phyloP scores from a whole-genome alignment of 2,113 vertebrate genomes.

The Hippocampus zosterae region DNA sequence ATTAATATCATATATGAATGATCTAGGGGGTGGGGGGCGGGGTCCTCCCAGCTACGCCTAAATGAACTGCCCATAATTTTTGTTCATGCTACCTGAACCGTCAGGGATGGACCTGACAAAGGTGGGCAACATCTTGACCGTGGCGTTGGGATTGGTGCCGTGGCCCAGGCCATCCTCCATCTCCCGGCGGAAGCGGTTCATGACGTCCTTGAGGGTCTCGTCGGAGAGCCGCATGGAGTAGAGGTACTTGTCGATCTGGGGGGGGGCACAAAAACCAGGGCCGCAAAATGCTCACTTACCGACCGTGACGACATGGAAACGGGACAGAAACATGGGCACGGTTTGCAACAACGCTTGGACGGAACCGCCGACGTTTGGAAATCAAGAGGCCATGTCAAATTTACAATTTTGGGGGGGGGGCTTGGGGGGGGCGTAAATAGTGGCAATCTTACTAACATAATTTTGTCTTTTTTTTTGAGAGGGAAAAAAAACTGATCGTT shows the following conservation, averaged over 20 bases:
- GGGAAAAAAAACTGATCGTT: too few relatives aligned
- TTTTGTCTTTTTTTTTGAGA: too few relatives aligned
- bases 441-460: too few relatives aligned
- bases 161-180: conserved; percentile 86
- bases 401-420: too few relatives aligned
- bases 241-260: conserved; percentile 95
- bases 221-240: conserved; percentile 94
- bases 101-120: conserved; percentile 98
- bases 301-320: not conserved
- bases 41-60: not conserved
- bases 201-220: conserved; percentile 86
- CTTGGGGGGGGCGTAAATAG: too few relatives aligned
- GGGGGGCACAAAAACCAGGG: conserved; percentile 2
- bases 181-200: conserved; percentile 86
- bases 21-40: too few relatives aligned
- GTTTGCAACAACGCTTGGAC: too few relatives aligned
- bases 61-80: not conserved
- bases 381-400: too few relatives aligned
- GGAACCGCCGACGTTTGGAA: too few relatives aligned
- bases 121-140: conserved; percentile 94
- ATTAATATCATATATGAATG: not conserved
- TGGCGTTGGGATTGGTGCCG: conserved; percentile 86
- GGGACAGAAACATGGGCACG: not conserved
- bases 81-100: conserved; percentile 80
- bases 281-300: not conserved